Evolutionary conservation across 1,140 invertebrate species (phyloP).

Genomic region (Drosophila erecta): DNA sequence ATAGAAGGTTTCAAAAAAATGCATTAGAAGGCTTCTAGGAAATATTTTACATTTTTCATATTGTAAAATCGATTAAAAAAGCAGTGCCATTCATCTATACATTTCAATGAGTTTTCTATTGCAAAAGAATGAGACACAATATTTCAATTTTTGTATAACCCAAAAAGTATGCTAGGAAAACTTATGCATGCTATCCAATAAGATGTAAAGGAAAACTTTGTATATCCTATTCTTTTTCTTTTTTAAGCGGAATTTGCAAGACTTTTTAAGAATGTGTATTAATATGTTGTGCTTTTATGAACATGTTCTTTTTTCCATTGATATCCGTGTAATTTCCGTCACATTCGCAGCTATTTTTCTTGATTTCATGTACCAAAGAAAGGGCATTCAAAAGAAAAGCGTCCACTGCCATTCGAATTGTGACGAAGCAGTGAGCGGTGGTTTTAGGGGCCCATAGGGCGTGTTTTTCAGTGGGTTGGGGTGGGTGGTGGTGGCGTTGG

Average conservation of each 20-base stretch:
- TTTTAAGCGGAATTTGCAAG: no score
- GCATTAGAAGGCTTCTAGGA: not conserved
- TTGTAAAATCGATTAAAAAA: no score
- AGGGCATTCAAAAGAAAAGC: constrained; percentile 57
- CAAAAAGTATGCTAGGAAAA: constrained; percentile 20
- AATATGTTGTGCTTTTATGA: no score
- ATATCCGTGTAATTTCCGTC: not conserved
- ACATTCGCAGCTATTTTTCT: not conserved
- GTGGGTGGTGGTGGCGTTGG: constrained; percentile 1
- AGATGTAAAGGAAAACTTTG: not conserved
- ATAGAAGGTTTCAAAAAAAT: not conserved
- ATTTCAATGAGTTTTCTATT: no score
- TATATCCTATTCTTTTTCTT: no score
- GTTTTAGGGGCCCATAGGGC: not conserved
- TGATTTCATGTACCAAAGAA: constrained; percentile 4
- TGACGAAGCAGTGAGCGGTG: not conserved
- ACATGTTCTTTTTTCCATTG: no score
- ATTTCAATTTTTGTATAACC: not conserved
- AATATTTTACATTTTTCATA: not conserved
- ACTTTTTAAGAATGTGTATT: no score
- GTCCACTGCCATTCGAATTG: constrained; percentile 58
- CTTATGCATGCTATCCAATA: not conserved
- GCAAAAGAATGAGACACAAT: no score
- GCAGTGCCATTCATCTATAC: no score
- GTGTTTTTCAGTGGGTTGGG: not conserved